Evolutionary conservation across 2,113 vertebrate genomes (phyloP).

Genomic region (Piaya cayana): DNA sequence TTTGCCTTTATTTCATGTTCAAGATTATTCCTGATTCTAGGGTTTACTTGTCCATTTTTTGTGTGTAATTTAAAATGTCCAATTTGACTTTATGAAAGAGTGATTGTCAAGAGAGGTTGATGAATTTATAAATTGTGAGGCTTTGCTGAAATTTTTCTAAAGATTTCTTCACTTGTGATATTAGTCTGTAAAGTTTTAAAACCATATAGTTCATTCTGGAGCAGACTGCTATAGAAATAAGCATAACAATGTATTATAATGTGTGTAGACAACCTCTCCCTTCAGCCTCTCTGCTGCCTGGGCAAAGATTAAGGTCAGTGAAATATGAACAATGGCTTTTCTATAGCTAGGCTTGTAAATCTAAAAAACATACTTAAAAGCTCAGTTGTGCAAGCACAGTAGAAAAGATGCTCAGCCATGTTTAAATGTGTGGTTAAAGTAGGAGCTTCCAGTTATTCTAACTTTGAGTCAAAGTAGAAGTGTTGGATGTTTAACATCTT

Average conservation of each 20-base stretch:
- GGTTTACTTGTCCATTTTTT: neutral
- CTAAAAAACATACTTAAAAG: neutral
- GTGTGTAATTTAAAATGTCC: neutral
- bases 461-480: neutral
- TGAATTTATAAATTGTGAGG: neutral
- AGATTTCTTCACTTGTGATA: neutral
- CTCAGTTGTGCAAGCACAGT: neutral
- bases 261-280: neutral
- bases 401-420: neutral
- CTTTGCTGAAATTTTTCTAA: neutral
- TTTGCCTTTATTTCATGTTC: neutral
- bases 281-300: neutral
- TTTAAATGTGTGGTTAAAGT: neutral
- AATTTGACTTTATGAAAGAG: neutral
- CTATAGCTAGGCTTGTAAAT: neutral
- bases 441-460: neutral
- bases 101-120: neutral
- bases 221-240: neutral
- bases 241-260: constrained; percentile 3
- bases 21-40: neutral
- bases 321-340: constrained; percentile 29
- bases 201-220: neutral
- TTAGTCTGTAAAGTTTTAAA: neutral
- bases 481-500: neutral
- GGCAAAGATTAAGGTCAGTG: constrained; percentile 23